Conservation (phyloP, 1,140 invertebrate genomes). For the Nasonia longicornis region DNA sequence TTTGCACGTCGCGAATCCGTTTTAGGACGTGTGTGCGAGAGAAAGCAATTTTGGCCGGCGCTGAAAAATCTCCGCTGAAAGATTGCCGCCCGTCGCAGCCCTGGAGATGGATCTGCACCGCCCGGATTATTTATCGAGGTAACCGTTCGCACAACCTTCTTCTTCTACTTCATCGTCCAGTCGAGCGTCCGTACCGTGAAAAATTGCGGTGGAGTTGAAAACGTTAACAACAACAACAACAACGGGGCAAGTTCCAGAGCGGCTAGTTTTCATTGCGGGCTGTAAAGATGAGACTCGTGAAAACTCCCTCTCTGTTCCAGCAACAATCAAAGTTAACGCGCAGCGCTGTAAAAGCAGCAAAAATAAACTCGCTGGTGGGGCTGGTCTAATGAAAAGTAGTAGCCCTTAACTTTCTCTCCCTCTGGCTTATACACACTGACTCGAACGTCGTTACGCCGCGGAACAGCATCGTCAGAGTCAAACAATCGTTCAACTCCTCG, state of each 20-base stretch:
- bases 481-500: not conserved
- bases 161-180: too few relatives aligned
- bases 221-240: not conserved
- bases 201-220: not conserved
- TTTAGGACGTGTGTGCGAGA: not conserved
- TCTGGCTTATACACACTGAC: not conserved
- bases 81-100: not conserved
- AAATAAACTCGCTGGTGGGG: not conserved
- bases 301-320: not conserved
- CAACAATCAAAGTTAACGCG: not conserved
- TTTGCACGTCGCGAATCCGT: constrained; percentile 35
- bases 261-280: too few relatives aligned
- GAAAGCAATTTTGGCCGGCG: not conserved
- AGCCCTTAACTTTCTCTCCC: not conserved
- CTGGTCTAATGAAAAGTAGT: not conserved
- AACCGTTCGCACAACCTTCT: not conserved
- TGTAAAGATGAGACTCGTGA: not conserved
- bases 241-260: too few relatives aligned
- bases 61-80: not conserved
- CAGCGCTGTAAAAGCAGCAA: not conserved
- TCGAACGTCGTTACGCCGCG: not conserved
- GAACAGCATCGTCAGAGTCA: not conserved
- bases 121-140: not conserved
- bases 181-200: too few relatives aligned
- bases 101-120: not conserved